phyloP scores from a whole-genome alignment of 2,888 invertebrate genomes.

The Dolichopus griseipennis region DNA sequence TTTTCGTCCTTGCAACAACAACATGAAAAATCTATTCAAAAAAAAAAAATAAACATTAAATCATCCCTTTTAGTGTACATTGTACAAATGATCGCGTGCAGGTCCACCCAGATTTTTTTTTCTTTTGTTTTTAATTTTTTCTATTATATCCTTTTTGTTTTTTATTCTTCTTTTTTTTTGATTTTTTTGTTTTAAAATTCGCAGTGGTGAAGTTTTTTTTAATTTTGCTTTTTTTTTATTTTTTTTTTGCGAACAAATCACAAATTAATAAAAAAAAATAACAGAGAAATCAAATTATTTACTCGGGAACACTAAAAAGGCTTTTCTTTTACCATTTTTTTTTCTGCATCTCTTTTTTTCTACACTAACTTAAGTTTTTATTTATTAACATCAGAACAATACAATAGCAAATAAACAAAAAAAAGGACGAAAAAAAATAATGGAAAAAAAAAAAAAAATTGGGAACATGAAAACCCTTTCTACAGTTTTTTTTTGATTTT shows the following conservation, averaged over 20 bases:
- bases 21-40: neutral
- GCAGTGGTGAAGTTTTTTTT: neutral
- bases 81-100: neutral
- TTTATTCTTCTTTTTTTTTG: neutral
- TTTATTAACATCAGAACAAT: neutral
- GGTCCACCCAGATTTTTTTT: neutral
- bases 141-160: neutral
- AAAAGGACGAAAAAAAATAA: neutral
- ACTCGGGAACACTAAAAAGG: neutral
- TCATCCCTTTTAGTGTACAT: neutral
- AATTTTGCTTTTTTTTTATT: too few relatives aligned
- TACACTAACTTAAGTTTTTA: neutral
- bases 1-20: neutral
- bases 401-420: neutral
- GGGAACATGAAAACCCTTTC: neutral
- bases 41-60: neutral
- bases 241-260: neutral
- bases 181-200: neutral
- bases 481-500: neutral
- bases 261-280: neutral
- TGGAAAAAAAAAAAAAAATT: neutral
- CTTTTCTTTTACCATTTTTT: neutral
- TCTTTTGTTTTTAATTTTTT: neutral
- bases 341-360: neutral
- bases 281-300: neutral